Conservation (phyloP, 2,797 vertebrate species). For the Neosilurus hyrtlii region DNA sequence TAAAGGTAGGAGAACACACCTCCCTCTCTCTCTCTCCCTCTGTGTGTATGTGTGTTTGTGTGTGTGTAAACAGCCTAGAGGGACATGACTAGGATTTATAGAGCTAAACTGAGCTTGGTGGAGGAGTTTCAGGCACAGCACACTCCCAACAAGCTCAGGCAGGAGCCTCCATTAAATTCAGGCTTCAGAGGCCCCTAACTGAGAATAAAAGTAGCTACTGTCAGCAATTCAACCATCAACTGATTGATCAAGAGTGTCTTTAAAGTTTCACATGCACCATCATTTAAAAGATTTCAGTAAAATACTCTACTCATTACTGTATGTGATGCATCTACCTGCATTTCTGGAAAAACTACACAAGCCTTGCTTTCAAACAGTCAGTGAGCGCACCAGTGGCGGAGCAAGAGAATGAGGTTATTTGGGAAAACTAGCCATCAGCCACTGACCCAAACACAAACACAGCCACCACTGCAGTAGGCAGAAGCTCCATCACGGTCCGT, state of each 20-base stretch:
- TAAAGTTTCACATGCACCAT: not conserved
- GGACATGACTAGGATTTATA: conserved; percentile 37
- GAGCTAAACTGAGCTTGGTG: conserved; percentile 35
- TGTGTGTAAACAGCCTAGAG: conserved; percentile 9
- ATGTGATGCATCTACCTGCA: not conserved
- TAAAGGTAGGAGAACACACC: conserved; percentile 28
- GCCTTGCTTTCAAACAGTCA: conserved; percentile 4
- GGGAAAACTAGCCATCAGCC: conserved; percentile 19
- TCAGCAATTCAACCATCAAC: not conserved
- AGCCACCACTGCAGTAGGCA: conserved; percentile 11
- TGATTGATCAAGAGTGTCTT: not conserved
- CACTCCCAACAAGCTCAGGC: conserved; percentile 43
- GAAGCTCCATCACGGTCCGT: conserved; percentile 3
- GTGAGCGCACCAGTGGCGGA: not conserved
- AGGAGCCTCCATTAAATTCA: conserved; percentile 29
- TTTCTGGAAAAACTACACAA: not conserved
- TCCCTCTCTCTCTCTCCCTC: not conserved
- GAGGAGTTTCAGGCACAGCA: conserved; percentile 31
- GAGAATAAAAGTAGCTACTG: conserved; percentile 9
- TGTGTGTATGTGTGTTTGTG: not conserved
- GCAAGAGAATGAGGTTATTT: conserved; percentile 3
- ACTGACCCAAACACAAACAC: conserved; percentile 30
- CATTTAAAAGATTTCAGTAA: not conserved
- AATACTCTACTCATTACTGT: not conserved
- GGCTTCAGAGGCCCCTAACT: conserved; percentile 8